Evolutionary conservation across 2,888 invertebrate genomes (phyloP), one percentile per base, ranked within the genome.

Genomic region (Polietes domitor): DNA sequence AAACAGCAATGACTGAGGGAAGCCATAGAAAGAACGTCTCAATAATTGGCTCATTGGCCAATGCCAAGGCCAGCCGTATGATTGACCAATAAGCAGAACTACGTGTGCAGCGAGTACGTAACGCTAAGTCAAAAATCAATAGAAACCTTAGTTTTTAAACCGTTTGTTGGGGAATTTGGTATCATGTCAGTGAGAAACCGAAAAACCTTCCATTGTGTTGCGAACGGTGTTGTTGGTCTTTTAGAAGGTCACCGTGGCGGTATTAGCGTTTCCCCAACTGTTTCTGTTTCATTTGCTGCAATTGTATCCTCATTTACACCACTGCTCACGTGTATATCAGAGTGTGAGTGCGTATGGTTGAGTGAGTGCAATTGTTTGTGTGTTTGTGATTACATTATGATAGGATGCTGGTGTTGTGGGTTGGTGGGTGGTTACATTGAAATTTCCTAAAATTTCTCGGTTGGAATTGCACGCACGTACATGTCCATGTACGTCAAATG

Each of bases 91-190:
- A n/a, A 24, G 37, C 15, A 68, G 7, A 32, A 7, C 32, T 32
- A 32, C 32, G 5, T 3, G 5, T 32, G 7, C 3, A 5, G 32
- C n/a, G 21, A 55, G 32, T 32, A 32, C n/a, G 32, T 32, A 7
- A 7, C 32, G 32, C 21, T 80, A 83, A 50, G 70, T 70, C 50
- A 15, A 71, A 73, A 80, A 83, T 80, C 80, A 80, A 83, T 83
- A 19, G 80, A 83, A 83, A 65, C 80, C 77, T n/a, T 77, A 74
- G 0, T 26, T 43, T 47, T 65, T 19, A 47, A 47, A 37, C 1
- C 37, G 47, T n/a, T 47, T n/a, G 47, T 3, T 47, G 7, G 2
- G n/a, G 47, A 15, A 47, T 32, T 4, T 6, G 47, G n/a, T n/a
- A 47, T 47, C 47, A 47, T n/a, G 47, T 47, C 47, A 47, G 15